These are phyloP conservation scores for Triops cancriformis DNA, from an alignment of 1,140 invertebrate genomes.

Conservation along the genomic window DNA sequence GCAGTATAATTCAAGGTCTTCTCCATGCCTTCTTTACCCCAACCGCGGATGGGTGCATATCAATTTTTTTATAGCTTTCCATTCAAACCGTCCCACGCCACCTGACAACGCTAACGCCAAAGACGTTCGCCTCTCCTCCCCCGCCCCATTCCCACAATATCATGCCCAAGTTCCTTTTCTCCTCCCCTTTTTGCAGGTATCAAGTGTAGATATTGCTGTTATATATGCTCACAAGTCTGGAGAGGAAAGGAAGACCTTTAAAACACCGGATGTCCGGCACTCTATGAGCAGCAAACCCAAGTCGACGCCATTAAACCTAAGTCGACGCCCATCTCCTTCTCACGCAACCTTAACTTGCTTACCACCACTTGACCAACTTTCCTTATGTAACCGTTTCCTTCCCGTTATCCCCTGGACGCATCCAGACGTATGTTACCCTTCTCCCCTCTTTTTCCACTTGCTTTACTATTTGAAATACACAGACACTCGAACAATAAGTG, in stretches of 20 bases:
- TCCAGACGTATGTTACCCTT: not conserved
- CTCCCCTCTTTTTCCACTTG: not conserved
- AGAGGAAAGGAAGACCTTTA: not conserved
- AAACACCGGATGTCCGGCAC: conserved; percentile 1
- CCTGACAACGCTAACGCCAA: not conserved
- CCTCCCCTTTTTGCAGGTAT: not conserved
- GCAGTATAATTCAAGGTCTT: not conserved
- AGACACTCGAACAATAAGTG: not conserved
- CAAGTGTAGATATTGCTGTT: not conserved
- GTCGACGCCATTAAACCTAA: conserved; percentile 8
- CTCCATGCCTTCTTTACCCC: not conserved
- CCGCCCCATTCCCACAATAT: too few species aligned
- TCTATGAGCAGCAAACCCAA: not conserved
- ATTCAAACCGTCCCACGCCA: not conserved
- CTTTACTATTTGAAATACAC: not conserved
- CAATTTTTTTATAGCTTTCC: not conserved
- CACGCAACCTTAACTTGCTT: conserved; percentile 2
- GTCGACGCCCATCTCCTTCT: conserved; percentile 12
- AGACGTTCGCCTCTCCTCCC: too few species aligned
- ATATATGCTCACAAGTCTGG: too few species aligned
- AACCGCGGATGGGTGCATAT: not conserved
- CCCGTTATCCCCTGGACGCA: too few species aligned
- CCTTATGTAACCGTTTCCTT: not conserved
- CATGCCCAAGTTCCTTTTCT: not conserved
- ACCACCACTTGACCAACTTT: not conserved